phyloP scores from a whole-genome alignment of 2,797 vertebrate species.

The Perodicticus potto region DNA sequence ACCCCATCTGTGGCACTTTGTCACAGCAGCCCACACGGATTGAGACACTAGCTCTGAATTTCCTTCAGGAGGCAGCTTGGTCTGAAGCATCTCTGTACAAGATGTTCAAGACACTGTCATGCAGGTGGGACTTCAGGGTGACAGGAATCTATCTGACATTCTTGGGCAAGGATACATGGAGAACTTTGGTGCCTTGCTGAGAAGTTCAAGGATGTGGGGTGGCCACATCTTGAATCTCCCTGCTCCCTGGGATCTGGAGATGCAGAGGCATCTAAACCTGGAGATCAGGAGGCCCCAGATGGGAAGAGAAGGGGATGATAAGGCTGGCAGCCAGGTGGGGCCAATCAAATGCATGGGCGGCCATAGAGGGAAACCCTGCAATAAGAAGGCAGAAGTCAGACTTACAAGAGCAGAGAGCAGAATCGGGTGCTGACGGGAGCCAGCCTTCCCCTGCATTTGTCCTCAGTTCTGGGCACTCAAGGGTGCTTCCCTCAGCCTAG shows the following conservation, averaged over 20 bases:
- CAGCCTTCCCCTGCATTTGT: not conserved
- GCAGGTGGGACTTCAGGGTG: not conserved
- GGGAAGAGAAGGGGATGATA: not conserved
- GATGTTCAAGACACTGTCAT: not conserved
- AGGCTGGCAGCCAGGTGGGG: not conserved
- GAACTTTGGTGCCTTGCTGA: not conserved
- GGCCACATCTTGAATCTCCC: not conserved
- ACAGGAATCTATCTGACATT: not conserved
- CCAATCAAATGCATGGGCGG: fast-evolving
- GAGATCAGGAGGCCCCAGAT: not conserved
- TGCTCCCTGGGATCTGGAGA: not conserved
- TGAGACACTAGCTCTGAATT: not conserved
- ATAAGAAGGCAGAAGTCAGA: not conserved
- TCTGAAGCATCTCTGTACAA: too few relatives aligned
- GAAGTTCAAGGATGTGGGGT: not conserved
- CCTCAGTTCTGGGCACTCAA: not conserved
- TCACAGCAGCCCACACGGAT: not conserved
- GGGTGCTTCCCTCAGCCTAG: not conserved
- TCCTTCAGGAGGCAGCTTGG: not conserved
- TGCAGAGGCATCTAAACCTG: fast-evolving
- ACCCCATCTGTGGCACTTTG: too few relatives aligned
- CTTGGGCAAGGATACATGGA: not conserved
- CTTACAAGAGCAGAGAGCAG: not conserved
- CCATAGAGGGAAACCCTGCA: not conserved
- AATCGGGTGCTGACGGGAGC: not conserved